Evolutionary conservation across 2,797 vertebrate species (phyloP).

Genomic region (Tauraco hartlaubi): DNA sequence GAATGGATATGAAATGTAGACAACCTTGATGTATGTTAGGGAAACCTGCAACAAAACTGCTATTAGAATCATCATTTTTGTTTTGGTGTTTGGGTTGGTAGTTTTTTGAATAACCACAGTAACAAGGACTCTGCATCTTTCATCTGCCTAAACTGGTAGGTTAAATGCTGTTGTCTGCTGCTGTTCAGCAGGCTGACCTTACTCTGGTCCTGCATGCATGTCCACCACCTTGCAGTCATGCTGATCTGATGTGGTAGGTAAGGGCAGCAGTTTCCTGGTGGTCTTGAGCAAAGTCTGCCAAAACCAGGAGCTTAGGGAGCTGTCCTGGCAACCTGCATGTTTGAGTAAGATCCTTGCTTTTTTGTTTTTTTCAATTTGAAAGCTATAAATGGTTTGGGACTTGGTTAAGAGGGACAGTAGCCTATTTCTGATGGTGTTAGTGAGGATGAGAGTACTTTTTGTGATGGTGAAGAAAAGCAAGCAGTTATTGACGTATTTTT

Average conservation of each 20-base stretch:
- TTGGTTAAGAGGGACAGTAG: background rate
- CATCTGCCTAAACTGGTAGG: background rate
- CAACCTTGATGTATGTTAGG: background rate
- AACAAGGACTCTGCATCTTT: background rate
- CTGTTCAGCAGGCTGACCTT: background rate
- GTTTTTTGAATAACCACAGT: fast-evolving
- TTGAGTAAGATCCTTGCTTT: background rate
- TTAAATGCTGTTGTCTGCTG: background rate
- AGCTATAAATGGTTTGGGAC: background rate
- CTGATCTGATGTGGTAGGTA: background rate
- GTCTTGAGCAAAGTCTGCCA: background rate
- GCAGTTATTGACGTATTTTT: background rate
- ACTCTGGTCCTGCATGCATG: background rate
- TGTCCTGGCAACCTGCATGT: background rate
- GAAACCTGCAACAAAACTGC: background rate
- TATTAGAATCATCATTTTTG: background rate
- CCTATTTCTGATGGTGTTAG: background rate
- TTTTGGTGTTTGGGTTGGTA: background rate
- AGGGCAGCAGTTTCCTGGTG: background rate
- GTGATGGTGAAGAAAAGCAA: background rate
- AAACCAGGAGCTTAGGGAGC: background rate
- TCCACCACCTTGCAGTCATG: background rate
- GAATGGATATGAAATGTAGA: background rate
- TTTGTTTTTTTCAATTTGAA: background rate
- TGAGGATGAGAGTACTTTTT: background rate